Evolutionary conservation across 2,888 invertebrate species (phyloP).

Genomic region (Harpalus rubripes): DNA sequence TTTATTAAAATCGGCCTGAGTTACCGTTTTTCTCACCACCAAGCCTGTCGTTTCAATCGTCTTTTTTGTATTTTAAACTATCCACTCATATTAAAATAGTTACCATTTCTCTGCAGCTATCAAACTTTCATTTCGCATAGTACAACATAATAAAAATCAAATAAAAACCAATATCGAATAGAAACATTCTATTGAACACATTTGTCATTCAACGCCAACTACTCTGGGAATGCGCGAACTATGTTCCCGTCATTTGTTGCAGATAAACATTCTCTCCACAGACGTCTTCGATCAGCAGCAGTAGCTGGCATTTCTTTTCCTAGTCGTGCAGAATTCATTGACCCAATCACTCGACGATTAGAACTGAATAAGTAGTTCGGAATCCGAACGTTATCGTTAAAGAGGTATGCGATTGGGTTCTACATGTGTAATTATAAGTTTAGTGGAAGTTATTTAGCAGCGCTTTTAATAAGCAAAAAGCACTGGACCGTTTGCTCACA

Average conservation of each 20-base stretch:
- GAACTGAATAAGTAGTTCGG: slow-evolving; percentile 59
- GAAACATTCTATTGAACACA: slow-evolving; percentile 15
- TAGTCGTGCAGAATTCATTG: slow-evolving; percentile 55
- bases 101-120: not conserved
- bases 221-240: slow-evolving; percentile 7
- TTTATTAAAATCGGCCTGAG: no score
- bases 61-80: not conserved
- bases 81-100: not conserved
- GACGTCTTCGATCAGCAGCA: slow-evolving; percentile 14
- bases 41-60: not conserved
- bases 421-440: slow-evolving; percentile 56
- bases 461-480: slow-evolving; percentile 60
- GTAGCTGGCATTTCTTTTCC: slow-evolving; percentile 20
- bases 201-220: slow-evolving; percentile 40
- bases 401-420: slow-evolving; percentile 61
- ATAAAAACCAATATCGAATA: slow-evolving; percentile 10
- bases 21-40: no score
- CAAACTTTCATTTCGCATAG: not conserved
- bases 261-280: slow-evolving; percentile 32
- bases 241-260: slow-evolving; percentile 26
- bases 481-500: slow-evolving; percentile 42
- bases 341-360: slow-evolving; percentile 63
- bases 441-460: slow-evolving; percentile 48
- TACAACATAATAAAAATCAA: slow-evolving; percentile 14
- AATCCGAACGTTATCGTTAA: slow-evolving; percentile 61